These are phyloP conservation scores for Drosophila setifemur DNA, from an alignment of 1,140 invertebrate species.

Conservation along the genomic window DNA sequence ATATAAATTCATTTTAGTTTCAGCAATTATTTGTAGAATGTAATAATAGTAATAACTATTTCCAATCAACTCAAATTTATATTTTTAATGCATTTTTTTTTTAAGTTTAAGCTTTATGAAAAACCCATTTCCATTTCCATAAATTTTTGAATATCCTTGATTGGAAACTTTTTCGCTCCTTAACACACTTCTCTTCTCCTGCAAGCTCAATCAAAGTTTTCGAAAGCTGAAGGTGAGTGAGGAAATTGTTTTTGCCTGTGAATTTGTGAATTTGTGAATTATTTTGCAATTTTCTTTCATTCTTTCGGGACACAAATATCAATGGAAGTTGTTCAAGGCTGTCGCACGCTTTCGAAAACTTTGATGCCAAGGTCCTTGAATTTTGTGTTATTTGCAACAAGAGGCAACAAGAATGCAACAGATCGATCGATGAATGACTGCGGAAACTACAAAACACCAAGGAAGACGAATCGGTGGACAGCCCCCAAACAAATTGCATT, in stretches of 20 bases:
- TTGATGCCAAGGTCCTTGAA: slow-evolving; percentile 74
- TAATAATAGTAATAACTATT: no score
- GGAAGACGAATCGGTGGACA: slow-evolving; percentile 83
- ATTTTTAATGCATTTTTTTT: no score
- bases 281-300: slow-evolving; percentile 1
- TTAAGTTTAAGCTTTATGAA: no score
- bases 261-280: no score
- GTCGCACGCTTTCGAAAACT: slow-evolving; percentile 89
- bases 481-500: slow-evolving; percentile 84
- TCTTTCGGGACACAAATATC: slow-evolving; percentile 51
- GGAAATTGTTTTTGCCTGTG: neutral
- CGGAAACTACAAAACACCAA: slow-evolving; percentile 10
- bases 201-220: slow-evolving; percentile 84
- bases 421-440: slow-evolving; percentile 14
- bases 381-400: neutral
- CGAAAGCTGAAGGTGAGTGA: slow-evolving; percentile 82
- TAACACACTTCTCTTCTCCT: neutral
- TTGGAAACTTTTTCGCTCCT: neutral
- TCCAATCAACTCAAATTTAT: no score
- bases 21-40: no score
- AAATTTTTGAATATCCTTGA: no score
- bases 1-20: no score
- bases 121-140: neutral
- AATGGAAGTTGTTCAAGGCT: slow-evolving; percentile 80
- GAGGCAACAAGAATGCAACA: slow-evolving; percentile 28